Evolutionary conservation across 2,888 invertebrate genomes (phyloP).

Genomic region (Pseudococcus viburni): DNA sequence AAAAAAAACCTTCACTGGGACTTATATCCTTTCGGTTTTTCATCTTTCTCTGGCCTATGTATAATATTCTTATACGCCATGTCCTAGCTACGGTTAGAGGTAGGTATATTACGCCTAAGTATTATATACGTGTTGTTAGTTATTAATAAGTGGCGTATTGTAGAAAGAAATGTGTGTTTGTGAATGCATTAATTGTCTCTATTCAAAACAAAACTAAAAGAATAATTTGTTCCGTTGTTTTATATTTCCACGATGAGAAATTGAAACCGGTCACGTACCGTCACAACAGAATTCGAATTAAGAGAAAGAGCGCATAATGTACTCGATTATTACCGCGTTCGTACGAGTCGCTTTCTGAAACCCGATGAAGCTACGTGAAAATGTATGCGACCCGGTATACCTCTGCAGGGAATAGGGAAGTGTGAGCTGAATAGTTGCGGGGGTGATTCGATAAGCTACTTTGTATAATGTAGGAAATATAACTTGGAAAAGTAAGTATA

Average conservation of each 20-base stretch:
- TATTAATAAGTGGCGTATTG: constrained; percentile 65
- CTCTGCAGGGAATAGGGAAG: background rate
- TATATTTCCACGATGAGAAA: constrained; percentile 43
- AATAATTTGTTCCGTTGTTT: constrained; percentile 66
- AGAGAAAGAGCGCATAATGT: constrained; percentile 51
- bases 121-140: constrained; percentile 43
- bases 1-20: background rate
- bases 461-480: background rate
- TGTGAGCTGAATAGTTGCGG: background rate
- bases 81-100: background rate
- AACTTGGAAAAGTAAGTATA: background rate
- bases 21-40: constrained; percentile 18
- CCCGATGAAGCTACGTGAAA: background rate
- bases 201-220: constrained; percentile 60
- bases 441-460: constrained; percentile 32
- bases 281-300: constrained; percentile 56
- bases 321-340: constrained; percentile 40
- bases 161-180: constrained; percentile 59
- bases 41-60: background rate
- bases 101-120: background rate
- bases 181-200: constrained; percentile 65
- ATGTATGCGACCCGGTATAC: background rate
- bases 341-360: background rate
- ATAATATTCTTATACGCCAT: constrained; percentile 2
- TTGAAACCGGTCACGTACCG: constrained; percentile 66